phyloP scores from a whole-genome alignment of 2,797 vertebrate genomes.

The Pampus argenteus region DNA sequence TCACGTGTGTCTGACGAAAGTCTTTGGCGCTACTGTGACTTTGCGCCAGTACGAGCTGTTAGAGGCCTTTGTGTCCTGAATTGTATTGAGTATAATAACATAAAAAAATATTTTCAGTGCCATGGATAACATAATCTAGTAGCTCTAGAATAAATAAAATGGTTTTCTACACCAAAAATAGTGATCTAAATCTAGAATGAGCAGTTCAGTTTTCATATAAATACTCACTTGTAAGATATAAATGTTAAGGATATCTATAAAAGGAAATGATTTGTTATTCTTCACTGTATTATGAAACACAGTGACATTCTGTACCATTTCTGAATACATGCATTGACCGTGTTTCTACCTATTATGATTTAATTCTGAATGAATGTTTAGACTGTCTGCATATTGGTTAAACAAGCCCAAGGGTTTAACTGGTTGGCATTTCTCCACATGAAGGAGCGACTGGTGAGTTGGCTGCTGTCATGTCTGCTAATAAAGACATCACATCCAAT shows the following conservation, averaged over 20 bases:
- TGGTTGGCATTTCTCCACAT: conserved; percentile 80
- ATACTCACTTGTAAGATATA: not conserved
- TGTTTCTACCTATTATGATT: conserved; percentile 7
- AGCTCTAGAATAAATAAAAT: not conserved
- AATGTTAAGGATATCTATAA: not conserved
- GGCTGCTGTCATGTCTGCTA: conserved; percentile 83
- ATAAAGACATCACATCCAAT: conserved; percentile 85
- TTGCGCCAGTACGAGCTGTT: not conserved
- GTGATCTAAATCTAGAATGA: not conserved
- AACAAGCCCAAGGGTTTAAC: conserved; percentile 74
- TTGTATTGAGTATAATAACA: not conserved
- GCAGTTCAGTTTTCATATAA: not conserved
- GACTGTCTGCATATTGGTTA: conserved; percentile 60
- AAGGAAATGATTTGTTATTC: not conserved
- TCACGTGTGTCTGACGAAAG: not conserved
- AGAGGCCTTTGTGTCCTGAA: not conserved
- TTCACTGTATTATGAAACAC: not conserved
- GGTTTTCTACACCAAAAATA: not conserved
- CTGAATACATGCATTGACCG: not conserved
- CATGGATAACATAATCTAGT: not conserved
- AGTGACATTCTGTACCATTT: not conserved
- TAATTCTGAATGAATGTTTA: conserved; percentile 15
- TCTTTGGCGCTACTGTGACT: not conserved
- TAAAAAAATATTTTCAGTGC: not conserved
- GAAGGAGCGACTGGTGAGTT: conserved; percentile 69